Evolutionary conservation across 1,140 invertebrate genomes (phyloP), one percentile per base, ranked within the genome.

Genomic region (Tenebrio molitor): DNA sequence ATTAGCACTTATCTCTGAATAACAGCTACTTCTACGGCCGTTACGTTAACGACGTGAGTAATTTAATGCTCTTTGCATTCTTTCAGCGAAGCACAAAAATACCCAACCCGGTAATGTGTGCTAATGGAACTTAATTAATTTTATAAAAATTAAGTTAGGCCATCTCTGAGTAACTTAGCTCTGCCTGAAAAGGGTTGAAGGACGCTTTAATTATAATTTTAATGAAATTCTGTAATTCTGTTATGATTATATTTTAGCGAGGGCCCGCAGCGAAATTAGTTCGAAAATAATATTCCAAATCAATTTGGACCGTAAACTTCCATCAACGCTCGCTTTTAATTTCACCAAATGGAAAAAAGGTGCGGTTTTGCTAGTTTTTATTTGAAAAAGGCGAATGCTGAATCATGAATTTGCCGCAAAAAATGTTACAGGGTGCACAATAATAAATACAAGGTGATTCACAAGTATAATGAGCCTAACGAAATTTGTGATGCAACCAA

Each of bases 141-240:
- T 29, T 15, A 58, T 53, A 58, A 58, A 58, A 58, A 58, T 58
- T 29, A 58, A 58, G 12, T 58, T 58, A 58, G n/a, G n/a, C 2
- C 50, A 14, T 58, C 23, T 58, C 23, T 58, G 16, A 58, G 50
- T 58, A 29, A 58, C 23, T 58, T n/a, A 29, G 23, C 4, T 25
- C 50, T 25, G 10, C 50, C 6, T 58, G 23, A 44, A 66, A 66
- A 66, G 64, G 64, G 36, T 66, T 66, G 64, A 15, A 16, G 64
- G 21, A 58, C 5, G 50, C 42, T 44, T 66, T 66, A 44, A 66
- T 66, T 66, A 66, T 25, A 42, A 42, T 66, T 66, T 66, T 66
- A 66, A 66, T 66, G 63, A 66, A 44, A 66, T 44, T 66, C 58
- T 36, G 19, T 8, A 64, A 29, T 64, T 44, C 19, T 41, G 23